Conservation (phyloP, 1,140 invertebrate species). For the Psix sp. region DNA sequence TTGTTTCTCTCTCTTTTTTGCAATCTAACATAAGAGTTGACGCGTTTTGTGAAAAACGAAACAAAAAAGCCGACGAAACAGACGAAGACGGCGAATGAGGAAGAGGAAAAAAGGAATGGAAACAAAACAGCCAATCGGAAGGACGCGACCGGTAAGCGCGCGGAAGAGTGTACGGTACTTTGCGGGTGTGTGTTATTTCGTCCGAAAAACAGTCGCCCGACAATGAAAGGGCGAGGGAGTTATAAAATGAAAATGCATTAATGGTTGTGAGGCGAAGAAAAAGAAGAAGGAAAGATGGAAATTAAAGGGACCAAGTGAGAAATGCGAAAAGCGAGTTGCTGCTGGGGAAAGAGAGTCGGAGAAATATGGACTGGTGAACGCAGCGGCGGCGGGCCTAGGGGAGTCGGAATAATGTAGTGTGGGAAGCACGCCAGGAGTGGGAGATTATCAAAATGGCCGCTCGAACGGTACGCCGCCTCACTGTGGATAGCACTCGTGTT, state of each 20-base stretch:
- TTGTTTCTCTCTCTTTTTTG: background rate
- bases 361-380: conserved; percentile 52
- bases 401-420: conserved; percentile 49
- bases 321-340: conserved; percentile 10
- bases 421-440: conserved; percentile 62
- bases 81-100: background rate
- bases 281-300: conserved; percentile 28
- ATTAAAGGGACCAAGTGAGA: conserved; percentile 27
- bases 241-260: conserved; percentile 51
- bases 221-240: background rate
- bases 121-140: conserved; percentile 34
- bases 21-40: conserved; percentile 9
- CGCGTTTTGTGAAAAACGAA: conserved; percentile 5
- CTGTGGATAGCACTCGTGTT: conserved; percentile 56
- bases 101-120: conserved; percentile 4
- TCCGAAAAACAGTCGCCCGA: conserved; percentile 35
- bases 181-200: conserved; percentile 23
- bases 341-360: conserved; percentile 29
- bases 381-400: conserved; percentile 14
- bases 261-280: conserved; percentile 18
- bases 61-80: background rate
- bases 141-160: conserved; percentile 33
- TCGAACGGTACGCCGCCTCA: conserved; percentile 71
- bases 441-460: conserved; percentile 76
- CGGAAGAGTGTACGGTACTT: conserved; percentile 31